phyloP scores from a whole-genome alignment of 2,888 invertebrate genomes.

The Orthosia gothica region DNA sequence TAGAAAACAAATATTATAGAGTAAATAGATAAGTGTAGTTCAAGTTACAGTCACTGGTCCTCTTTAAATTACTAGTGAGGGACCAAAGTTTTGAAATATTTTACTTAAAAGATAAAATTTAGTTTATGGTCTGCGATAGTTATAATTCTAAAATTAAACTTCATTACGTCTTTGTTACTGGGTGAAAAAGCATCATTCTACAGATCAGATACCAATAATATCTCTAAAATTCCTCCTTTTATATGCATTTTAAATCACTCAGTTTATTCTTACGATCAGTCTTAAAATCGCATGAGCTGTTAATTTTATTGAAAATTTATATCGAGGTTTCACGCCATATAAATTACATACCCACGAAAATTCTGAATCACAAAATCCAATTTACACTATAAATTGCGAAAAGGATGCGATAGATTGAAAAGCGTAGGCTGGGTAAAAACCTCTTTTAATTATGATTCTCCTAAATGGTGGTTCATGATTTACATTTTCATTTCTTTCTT shows the following conservation, averaged over 20 bases:
- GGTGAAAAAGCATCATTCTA: not conserved
- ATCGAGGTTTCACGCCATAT: not conserved
- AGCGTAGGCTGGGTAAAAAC: slow-evolving; percentile 26
- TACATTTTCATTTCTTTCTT: slow-evolving; percentile 55
- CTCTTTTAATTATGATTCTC: slow-evolving; percentile 61
- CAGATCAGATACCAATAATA: not conserved
- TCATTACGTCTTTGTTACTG: not conserved
- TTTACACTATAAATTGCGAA: slow-evolving; percentile 35
- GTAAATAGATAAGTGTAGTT: not conserved
- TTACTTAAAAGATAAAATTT: not conserved
- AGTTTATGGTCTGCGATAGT: not conserved
- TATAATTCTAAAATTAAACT: not conserved
- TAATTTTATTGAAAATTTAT: slow-evolving; percentile 20
- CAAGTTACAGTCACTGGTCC: not conserved
- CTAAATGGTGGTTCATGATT: slow-evolving; percentile 52
- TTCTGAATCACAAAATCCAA: slow-evolving; percentile 32
- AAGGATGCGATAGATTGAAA: slow-evolving; percentile 45
- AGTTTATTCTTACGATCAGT: not conserved
- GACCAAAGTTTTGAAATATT: not conserved
- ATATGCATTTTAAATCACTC: not conserved
- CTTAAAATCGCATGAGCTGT: slow-evolving; percentile 8
- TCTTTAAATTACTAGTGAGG: not conserved
- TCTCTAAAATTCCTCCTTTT: not conserved
- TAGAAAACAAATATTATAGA: too few relatives aligned
- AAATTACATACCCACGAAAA: slow-evolving; percentile 22